Conservation (phyloP, 2,888 invertebrate genomes). For the Prionchulus punctatus region DNA sequence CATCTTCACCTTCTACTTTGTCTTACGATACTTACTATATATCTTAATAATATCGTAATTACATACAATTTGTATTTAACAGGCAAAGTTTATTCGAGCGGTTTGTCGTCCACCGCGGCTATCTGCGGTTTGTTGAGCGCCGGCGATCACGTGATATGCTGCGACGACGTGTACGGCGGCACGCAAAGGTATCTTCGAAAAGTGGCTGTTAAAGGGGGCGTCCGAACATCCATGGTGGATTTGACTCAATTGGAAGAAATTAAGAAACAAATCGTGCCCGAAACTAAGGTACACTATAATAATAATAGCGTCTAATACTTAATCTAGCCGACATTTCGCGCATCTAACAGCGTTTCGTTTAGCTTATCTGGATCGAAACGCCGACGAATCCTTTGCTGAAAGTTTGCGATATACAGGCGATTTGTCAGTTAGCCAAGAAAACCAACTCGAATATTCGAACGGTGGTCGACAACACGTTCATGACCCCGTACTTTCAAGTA, state of each 20-base stretch:
- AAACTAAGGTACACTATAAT: too few relatives aligned
- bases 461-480: constrained; percentile 82
- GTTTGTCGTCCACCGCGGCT: constrained; percentile 59
- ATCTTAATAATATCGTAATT: neutral
- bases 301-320: too few relatives aligned
- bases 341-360: constrained; percentile 7
- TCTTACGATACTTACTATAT: too few relatives aligned
- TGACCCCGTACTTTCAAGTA: constrained; percentile 66
- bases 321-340: neutral
- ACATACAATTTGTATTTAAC: constrained; percentile 12
- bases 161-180: constrained; percentile 83
- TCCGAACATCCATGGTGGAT: constrained; percentile 61
- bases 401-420: constrained; percentile 63
- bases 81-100: constrained; percentile 58
- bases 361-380: constrained; percentile 73
- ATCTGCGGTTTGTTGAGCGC: constrained; percentile 54
- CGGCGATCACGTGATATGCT: constrained; percentile 77
- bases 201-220: constrained; percentile 45
- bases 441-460: constrained; percentile 40
- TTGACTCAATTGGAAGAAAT: constrained; percentile 51
- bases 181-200: constrained; percentile 39
- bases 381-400: constrained; percentile 88
- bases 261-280: constrained; percentile 52
- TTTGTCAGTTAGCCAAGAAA: constrained; percentile 37
- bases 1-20: neutral